Evolutionary conservation across 2,113 vertebrate genomes (phyloP), one percentile per base, ranked within the genome.

Genomic region (Otus sunia): DNA sequence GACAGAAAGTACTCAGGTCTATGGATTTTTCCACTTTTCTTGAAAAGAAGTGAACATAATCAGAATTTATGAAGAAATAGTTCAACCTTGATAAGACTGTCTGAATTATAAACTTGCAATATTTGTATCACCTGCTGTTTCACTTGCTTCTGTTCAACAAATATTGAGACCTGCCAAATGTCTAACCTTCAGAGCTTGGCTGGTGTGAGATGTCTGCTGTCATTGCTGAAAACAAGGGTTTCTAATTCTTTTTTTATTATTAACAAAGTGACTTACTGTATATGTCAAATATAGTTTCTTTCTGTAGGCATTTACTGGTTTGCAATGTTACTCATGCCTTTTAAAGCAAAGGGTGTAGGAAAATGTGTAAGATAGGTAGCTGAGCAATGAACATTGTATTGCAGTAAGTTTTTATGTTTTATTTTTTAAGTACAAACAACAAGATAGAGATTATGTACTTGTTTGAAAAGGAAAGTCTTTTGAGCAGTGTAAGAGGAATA

Each of bases 391-490:
- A 94, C 56, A 32, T 20, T 82, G 34, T 58, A 76, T 78, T 87
- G 71, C 32, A 91, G 53, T 63, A 92, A 80, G 30, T 64, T 92
- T 90, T 95, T 95, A 56, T 37, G 18, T 72, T 55, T 85, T 91
- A 32, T 26, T 88, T 93, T 88, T 91, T 76, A 68, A 66, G 3
- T 86, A 47, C 10, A 79, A 94, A 85, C 23, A 60, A 32, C 34
- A 89, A 93, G 84, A 93, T 50, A 94, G 26, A 62, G 49, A 53
- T 73, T 20, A 96, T 97, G 96, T 97, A 60, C 55, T 94, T 94
- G 17, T 91, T 88, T 95, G 60, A 96, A 95, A 73, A 50, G 12
- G 49, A 90, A 82, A 90, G 23, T 72, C 27, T 92, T 92, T 96
- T 9, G 53, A 74, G 47, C 12, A 27, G 32, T 10, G 4, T 64